Conservation (phyloP, 2,888 invertebrate genomes). For the Yponomeuta malinellus region DNA sequence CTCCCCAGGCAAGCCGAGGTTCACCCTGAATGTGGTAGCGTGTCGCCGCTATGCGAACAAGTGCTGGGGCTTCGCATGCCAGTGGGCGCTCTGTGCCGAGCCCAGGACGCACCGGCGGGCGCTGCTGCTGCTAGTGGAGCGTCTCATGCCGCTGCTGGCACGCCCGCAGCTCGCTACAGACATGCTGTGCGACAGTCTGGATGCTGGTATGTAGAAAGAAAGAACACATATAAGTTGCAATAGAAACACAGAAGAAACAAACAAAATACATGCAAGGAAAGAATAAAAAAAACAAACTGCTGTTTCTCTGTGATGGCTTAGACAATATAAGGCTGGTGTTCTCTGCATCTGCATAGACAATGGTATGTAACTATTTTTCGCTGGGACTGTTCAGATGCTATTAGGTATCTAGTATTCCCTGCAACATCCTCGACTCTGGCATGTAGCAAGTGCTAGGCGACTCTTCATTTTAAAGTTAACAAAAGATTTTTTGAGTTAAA, state of each 20-base stretch:
- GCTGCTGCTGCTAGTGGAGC: constrained; percentile 86
- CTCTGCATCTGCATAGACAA: no score
- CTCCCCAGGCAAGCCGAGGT: constrained; percentile 51
- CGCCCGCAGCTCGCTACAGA: constrained; percentile 91
- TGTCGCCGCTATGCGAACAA: constrained; percentile 79
- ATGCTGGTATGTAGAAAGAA: not conserved
- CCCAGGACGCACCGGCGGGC: constrained; percentile 83
- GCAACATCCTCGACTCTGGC: no score
- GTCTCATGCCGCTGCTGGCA: constrained; percentile 85
- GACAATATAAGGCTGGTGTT: no score
- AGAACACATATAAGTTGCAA: not conserved
- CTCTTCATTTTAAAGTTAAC: no score
- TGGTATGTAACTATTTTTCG: no score
- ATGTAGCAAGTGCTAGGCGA: no score
- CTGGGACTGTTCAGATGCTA: no score
- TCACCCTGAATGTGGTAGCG: constrained; percentile 75
- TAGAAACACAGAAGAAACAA: not conserved
- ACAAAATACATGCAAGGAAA: no score
- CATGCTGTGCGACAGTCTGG: constrained; percentile 80
- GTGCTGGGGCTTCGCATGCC: constrained; percentile 85
- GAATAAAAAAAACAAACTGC: no score
- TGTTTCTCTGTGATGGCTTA: no score
- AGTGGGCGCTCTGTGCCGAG: constrained; percentile 80
- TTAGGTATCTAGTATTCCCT: no score
- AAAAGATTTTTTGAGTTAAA: no score